Conservation (phyloP, 1,140 invertebrate genomes). For the Caenorhabditis briggsae region DNA sequence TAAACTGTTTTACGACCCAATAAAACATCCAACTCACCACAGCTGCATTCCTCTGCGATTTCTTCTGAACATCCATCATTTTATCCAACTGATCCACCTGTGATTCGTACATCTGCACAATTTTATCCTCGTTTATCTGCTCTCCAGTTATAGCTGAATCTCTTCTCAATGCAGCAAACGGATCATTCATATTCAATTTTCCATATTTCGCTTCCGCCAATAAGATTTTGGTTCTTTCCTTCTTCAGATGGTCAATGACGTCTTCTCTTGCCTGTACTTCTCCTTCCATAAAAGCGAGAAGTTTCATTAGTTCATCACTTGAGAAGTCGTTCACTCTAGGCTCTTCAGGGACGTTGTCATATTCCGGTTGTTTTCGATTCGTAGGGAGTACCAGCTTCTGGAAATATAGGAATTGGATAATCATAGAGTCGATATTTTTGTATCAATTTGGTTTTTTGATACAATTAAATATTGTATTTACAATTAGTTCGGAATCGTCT, state of each 20-base stretch:
- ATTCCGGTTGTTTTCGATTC: conserved; percentile 33
- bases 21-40: not conserved
- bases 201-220: conserved; percentile 32
- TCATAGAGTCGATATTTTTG: too few species aligned
- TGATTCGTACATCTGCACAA: conserved; percentile 44
- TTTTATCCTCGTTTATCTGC: conserved; percentile 32
- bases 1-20: not conserved
- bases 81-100: conserved; percentile 48
- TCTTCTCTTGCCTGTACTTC: conserved; percentile 55
- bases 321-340: conserved; percentile 32
- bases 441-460: not conserved
- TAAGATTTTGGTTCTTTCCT: conserved; percentile 36
- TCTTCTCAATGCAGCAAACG: conserved; percentile 41
- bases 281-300: conserved; percentile 46
- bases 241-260: conserved; percentile 43
- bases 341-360: conserved; percentile 26
- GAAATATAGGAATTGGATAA: not conserved
- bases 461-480: too few species aligned
- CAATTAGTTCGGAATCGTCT: not conserved
- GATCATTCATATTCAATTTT: conserved; percentile 41
- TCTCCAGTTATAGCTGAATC: conserved; percentile 32
- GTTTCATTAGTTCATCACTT: conserved; percentile 46
- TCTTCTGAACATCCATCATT: conserved; percentile 32
- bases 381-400: conserved; percentile 2
- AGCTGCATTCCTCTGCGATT: conserved; percentile 41